Percentiles rank a stretch among this genome's conserved stretches.
Conservation (phyloP, 2,888 invertebrate species). For the Volucella zonaria region DNA sequence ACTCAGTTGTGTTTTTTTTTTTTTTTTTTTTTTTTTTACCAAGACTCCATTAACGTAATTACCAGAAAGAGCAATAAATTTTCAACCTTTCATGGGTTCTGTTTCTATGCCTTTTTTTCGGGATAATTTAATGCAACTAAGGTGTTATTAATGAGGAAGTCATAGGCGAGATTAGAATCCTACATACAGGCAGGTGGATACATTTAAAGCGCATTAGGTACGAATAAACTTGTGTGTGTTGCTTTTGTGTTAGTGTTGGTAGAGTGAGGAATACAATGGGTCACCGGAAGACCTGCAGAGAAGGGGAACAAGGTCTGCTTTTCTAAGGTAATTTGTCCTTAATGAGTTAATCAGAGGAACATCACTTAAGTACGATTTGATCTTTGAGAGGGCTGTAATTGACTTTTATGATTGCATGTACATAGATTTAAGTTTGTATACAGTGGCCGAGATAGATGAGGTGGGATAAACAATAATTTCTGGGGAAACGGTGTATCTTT, state of each 20-base stretch:
- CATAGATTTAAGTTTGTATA: no score
- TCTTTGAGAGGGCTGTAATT: no score
- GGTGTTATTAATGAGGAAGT: slow-evolving; percentile 27
- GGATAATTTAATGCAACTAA: slow-evolving; percentile 40
- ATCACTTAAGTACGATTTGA: no score
- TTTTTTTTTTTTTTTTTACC: not conserved
- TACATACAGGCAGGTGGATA: not conserved
- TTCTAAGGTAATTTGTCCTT: slow-evolving; percentile 10
- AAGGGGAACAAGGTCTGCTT: not conserved
- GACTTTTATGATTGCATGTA: no score
- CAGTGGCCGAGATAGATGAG: no score
- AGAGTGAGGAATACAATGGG: not conserved
- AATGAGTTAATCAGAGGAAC: slow-evolving; percentile 20
- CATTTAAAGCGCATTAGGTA: slow-evolving; percentile 18
- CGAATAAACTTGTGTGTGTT: not conserved
- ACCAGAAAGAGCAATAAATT: slow-evolving; percentile 36
- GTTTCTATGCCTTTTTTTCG: not conserved
- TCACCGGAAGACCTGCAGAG: not conserved
- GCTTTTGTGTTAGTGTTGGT: not conserved
- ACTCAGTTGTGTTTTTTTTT: not conserved
- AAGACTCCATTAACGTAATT: slow-evolving; percentile 45
- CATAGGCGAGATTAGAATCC: not conserved
- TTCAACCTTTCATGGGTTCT: not conserved
- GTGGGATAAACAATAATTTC: no score
- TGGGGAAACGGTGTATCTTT: no score